A percentile compares a stretch with the other conserved stretches of the same genome.
phyloP scores from a whole-genome alignment of 2,797 vertebrate species.

The Bufotes viridis region DNA sequence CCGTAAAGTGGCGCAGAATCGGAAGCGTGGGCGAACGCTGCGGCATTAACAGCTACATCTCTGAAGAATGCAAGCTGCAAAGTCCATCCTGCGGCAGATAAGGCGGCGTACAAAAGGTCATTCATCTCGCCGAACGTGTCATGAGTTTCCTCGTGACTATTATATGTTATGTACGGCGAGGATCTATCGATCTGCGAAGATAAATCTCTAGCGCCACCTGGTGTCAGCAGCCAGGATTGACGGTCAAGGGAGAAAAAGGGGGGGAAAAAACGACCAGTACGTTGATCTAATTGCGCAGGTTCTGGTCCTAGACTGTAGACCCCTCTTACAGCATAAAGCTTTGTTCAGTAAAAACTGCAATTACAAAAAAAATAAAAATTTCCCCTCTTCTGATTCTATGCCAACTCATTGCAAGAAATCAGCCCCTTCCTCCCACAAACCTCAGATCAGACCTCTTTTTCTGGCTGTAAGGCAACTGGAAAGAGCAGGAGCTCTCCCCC shows the following conservation, averaged over 20 bases:
- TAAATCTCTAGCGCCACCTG: conserved; percentile 8
- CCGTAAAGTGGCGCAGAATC: not conserved
- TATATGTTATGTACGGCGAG: not conserved
- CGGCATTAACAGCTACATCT: not conserved
- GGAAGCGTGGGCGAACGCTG: not conserved
- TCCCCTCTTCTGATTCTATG: too few relatives aligned
- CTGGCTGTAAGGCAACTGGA: too few relatives aligned
- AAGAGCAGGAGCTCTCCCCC: too few relatives aligned
- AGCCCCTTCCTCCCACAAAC: too few relatives aligned
- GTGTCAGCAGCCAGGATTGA: not conserved
- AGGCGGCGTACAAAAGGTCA: conserved; percentile 14
- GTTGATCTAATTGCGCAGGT: not conserved
- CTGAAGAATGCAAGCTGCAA: not conserved
- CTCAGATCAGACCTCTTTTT: too few relatives aligned
- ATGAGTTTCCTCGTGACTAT: not conserved
- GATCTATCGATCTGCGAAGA: not conserved
- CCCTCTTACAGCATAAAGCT: too few relatives aligned
- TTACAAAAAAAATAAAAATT: too few relatives aligned
- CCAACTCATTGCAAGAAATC: too few relatives aligned
- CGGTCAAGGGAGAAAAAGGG: not conserved
- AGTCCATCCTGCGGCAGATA: not conserved
- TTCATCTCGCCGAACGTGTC: not conserved
- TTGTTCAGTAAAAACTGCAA: too few relatives aligned
- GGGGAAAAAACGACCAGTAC: not conserved
- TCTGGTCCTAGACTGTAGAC: too few relatives aligned